phyloP scores from a whole-genome alignment of 2,113 vertebrate genomes.

The Ancistrus triradiatus region DNA sequence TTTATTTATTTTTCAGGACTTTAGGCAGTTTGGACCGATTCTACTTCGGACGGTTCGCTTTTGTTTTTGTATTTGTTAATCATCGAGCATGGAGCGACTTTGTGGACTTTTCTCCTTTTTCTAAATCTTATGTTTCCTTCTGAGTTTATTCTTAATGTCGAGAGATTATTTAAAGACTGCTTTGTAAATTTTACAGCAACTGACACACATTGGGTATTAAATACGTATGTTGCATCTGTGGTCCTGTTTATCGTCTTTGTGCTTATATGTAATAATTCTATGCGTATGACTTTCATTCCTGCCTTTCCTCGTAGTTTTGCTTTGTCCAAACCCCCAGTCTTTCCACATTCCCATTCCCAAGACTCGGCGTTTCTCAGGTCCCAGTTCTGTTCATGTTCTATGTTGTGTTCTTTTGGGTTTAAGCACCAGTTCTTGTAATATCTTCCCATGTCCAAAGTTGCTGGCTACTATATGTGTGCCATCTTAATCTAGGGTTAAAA shows the following conservation, averaged over 20 bases:
- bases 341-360: too few relatives aligned
- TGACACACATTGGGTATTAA: constrained; percentile 65
- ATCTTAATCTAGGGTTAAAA: too few relatives aligned
- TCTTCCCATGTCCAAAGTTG: too few relatives aligned
- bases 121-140: constrained; percentile 44
- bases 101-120: constrained; percentile 48
- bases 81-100: constrained; percentile 59
- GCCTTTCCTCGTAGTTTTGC: too few relatives aligned
- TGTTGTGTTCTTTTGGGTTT: too few relatives aligned
- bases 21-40: constrained; percentile 50
- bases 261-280: not conserved
- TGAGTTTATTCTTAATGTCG: constrained; percentile 43
- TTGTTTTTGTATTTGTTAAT: constrained; percentile 56
- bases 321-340: too few relatives aligned
- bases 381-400: too few relatives aligned
- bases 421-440: too few relatives aligned
- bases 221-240: too few relatives aligned
- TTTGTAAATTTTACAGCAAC: constrained; percentile 67
- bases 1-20: constrained; percentile 60
- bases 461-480: too few relatives aligned
- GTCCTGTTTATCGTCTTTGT: constrained; percentile 61
- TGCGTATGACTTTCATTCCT: too few relatives aligned
- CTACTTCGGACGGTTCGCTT: constrained; percentile 21
- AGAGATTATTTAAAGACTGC: constrained; percentile 65
- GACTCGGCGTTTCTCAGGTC: too few relatives aligned